Evolutionary conservation across 2,113 vertebrate species (phyloP).

Genomic region (Tenebrosternarchus preto): DNA sequence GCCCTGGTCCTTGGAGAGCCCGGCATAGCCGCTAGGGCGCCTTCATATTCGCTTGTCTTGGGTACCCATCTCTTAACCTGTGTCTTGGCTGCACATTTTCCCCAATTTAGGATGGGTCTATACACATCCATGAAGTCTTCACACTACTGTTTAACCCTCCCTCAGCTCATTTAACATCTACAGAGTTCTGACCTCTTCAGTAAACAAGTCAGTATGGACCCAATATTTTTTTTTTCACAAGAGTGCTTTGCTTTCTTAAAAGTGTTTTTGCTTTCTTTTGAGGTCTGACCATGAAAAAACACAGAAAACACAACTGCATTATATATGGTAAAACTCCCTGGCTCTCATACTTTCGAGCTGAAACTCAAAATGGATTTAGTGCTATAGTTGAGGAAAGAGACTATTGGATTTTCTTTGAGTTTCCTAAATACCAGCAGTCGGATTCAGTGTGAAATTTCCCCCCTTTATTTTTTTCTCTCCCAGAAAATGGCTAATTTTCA

Average conservation of each 20-base stretch:
- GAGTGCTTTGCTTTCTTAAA: too few relatives aligned
- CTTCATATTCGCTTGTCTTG: conserved; percentile 56
- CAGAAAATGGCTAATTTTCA: conserved; percentile 62
- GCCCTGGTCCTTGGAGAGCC: conserved; percentile 12
- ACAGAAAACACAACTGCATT: too few relatives aligned
- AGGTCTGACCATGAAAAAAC: not conserved
- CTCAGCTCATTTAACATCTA: not conserved
- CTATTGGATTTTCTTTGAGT: not conserved
- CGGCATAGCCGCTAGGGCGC: conserved; percentile 28
- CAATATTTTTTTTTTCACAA: not conserved
- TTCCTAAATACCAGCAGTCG: conserved; percentile 34
- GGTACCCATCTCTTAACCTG: conserved; percentile 55
- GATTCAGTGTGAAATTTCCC: conserved; percentile 59
- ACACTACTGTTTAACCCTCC: not conserved
- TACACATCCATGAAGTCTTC: not conserved
- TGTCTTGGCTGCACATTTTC: conserved; percentile 53
- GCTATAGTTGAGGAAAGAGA: not conserved
- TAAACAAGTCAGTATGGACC: conserved; percentile 3
- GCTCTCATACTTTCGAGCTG: not conserved
- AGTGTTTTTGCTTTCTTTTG: not conserved
- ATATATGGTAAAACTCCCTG: not conserved
- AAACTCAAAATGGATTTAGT: not conserved
- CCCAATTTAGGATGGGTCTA: conserved; percentile 10
- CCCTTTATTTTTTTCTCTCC: conserved; percentile 44
- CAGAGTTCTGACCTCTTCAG: not conserved